phyloP scores from a whole-genome alignment of 1,140 invertebrate genomes.

The Drosophila arizonae region DNA sequence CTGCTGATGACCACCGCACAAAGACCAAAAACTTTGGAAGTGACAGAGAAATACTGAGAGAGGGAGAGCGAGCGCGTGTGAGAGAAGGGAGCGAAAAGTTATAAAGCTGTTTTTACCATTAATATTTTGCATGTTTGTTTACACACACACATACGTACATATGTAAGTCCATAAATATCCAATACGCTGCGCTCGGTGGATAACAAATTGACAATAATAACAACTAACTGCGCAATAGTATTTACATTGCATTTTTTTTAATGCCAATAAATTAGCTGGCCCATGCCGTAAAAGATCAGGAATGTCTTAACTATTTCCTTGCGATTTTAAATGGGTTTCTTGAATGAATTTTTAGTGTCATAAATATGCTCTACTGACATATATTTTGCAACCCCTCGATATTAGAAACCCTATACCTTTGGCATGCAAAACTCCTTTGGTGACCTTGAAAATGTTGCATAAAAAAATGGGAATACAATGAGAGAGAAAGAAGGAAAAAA shows the following conservation, averaged over 20 bases:
- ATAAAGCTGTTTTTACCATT: slow-evolving; percentile 13
- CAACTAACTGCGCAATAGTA: slow-evolving; percentile 11
- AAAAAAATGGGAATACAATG: neutral
- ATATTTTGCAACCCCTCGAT: slow-evolving; percentile 39
- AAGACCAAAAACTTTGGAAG: neutral
- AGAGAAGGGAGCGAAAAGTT: slow-evolving; percentile 1
- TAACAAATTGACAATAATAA: neutral
- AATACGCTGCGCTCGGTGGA: no score
- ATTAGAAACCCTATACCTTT: slow-evolving; percentile 4
- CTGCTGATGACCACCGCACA: slow-evolving; percentile 22
- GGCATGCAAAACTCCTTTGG: neutral
- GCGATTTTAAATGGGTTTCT: neutral
- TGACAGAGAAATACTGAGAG: neutral
- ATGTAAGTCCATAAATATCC: slow-evolving; percentile 1
- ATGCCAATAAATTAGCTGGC: neutral
- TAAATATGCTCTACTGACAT: slow-evolving; percentile 59
- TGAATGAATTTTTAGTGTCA: neutral
- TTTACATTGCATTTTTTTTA: neutral
- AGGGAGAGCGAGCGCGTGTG: no score
- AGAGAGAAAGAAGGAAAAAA: neutral
- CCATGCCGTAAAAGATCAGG: neutral
- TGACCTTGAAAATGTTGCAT: slow-evolving; percentile 48
- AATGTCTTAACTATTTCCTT: neutral
- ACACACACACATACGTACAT: neutral
- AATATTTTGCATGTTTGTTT: neutral